These are phyloP conservation scores for Cinclus mexicanus DNA, from an alignment of 2,113 vertebrate species.

Conservation along the genomic window DNA sequence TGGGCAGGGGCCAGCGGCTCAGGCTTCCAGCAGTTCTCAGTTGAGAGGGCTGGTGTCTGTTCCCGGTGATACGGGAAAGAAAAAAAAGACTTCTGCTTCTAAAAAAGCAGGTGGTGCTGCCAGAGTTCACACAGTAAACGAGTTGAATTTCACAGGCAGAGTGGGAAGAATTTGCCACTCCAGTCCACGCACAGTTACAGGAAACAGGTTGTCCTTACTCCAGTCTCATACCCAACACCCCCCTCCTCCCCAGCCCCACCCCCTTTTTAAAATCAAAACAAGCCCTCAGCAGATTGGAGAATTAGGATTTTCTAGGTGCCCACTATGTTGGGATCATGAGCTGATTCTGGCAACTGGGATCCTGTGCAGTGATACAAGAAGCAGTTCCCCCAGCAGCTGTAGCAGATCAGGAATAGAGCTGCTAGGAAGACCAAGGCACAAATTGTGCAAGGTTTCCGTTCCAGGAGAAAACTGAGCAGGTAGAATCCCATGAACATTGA, in stretches of 20 bases:
- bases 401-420: conserved; percentile 97
- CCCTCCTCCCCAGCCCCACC: conserved; percentile 64
- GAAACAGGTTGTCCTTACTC: conserved; percentile 63
- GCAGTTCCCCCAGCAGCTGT: conserved; percentile 99
- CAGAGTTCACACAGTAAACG: conserved; percentile 80
- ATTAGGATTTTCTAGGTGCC: conserved; percentile 82
- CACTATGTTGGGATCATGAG: conserved; percentile 91
- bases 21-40: background rate
- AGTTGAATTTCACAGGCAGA: conserved; percentile 73
- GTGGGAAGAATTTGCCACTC: conserved; percentile 65
- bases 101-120: conserved; percentile 72
- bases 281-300: conserved; percentile 36
- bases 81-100: conserved; percentile 64
- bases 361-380: conserved; percentile 98
- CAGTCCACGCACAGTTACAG: conserved; percentile 41
- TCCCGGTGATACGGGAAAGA: conserved; percentile 63
- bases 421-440: conserved; percentile 99
- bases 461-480: conserved; percentile 98
- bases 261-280: conserved; percentile 67
- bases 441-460: conserved; percentile 98
- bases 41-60: conserved; percentile 23
- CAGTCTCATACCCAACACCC: conserved; percentile 66
- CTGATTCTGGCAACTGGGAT: conserved; percentile 86
- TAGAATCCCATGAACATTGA: conserved; percentile 99
- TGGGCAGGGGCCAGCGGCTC: background rate